phyloP scores from a whole-genome alignment of 1,140 invertebrate genomes.

The Drosophila littoralis region DNA sequence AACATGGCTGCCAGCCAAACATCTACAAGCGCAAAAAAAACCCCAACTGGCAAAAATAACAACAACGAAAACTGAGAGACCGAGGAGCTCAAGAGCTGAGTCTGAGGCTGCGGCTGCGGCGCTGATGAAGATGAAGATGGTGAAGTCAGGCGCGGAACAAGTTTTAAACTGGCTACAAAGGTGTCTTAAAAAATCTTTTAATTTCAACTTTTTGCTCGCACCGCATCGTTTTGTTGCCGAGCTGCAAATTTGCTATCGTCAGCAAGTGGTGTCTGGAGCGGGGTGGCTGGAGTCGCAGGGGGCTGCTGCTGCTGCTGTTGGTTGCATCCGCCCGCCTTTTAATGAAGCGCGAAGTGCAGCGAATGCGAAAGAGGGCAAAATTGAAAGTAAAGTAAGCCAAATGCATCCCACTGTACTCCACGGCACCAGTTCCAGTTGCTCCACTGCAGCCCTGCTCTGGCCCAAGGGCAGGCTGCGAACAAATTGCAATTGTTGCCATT shows the following conservation, averaged over 20 bases:
- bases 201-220: constrained; percentile 63
- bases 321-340: constrained; percentile 81
- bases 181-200: constrained; percentile 83
- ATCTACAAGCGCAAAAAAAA: constrained; percentile 37
- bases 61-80: constrained; percentile 21
- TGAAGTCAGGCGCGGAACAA: constrained; percentile 71
- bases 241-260: constrained; percentile 76
- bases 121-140: constrained; percentile 45
- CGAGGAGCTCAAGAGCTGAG: constrained; percentile 18
- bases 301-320: constrained; percentile 11
- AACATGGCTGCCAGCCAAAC: constrained; percentile 76
- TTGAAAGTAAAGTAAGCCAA: constrained; percentile 55
- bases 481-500: constrained; percentile 84
- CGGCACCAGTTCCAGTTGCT: constrained; percentile 25
- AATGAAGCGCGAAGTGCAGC: constrained; percentile 84
- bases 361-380: constrained; percentile 58
- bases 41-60: constrained; percentile 46
- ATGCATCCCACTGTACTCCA: constrained; percentile 46
- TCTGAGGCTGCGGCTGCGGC: constrained; percentile 12
- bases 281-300: neutral
- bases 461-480: constrained; percentile 77
- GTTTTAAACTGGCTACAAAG: constrained; percentile 81
- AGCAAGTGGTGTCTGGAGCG: constrained; percentile 11
- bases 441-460: constrained; percentile 24
- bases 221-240: constrained; percentile 38